Evolutionary conservation across 2,113 vertebrate species (phyloP).

Genomic region (Cyanoliseus patagonus): DNA sequence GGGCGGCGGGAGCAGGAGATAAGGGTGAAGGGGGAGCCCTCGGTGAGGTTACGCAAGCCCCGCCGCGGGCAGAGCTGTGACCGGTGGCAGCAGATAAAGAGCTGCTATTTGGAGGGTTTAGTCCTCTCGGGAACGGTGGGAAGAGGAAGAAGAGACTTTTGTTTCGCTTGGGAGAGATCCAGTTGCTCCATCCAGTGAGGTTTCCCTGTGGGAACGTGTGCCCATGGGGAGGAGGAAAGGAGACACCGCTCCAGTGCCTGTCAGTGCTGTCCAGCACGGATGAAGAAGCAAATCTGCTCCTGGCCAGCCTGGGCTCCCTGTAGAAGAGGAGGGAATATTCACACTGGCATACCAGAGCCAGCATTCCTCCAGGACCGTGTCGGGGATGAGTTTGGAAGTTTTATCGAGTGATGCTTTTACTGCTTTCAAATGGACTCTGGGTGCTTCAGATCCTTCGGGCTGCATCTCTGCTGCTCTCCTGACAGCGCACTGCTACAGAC

Average conservation of each 20-base stretch:
- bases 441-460: not conserved
- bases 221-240: not conserved
- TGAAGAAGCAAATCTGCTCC: not conserved
- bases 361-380: not conserved
- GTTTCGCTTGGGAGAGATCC: not conserved
- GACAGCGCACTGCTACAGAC: rapidly evolving
- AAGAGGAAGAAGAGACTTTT: too few species aligned
- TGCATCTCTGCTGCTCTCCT: rapidly evolving
- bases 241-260: not conserved
- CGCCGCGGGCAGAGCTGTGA: not conserved
- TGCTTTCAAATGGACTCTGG: not conserved
- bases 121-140: not conserved
- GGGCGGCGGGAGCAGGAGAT: rapidly evolving
- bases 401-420: not conserved
- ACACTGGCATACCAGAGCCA: not conserved
- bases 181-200: not conserved
- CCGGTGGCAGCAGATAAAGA: not conserved
- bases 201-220: not conserved
- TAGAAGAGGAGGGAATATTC: not conserved
- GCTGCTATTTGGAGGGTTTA: not conserved
- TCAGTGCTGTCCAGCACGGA: not conserved
- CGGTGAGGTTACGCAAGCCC: not conserved
- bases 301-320: not conserved
- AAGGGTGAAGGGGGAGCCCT: not conserved
- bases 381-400: not conserved